Base-by-base conservation (phyloP, 35 echinoderm and acorn worm species). In the Lytechinus pictus region DNA sequence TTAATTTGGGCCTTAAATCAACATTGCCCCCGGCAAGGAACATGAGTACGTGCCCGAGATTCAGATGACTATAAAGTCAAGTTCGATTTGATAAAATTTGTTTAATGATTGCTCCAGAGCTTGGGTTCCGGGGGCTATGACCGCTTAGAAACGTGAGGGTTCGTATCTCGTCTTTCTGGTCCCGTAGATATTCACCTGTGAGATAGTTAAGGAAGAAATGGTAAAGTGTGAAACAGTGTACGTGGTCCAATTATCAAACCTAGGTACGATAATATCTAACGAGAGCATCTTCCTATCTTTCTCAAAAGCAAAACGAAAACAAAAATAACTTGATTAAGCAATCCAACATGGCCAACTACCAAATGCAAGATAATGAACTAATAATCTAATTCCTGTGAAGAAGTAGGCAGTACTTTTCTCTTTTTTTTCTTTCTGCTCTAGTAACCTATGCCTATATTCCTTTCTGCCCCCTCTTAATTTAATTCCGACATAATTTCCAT, bases 81-180 rank as follows among this genome's bases (percentile, higher is more conserved):
- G 66, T 79, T 79, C 66, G 66, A 79, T 79, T 5, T 79, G 66
- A 79, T 24, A 79, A 79, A 79, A 79, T 58, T 5, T 79, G 66
- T 79, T 79, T 79, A 79, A 79, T 79, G 66, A 79, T 16, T 24
- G 66, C 66, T 79, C 66, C 66, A 79, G 66, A 79, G 66, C 66
- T 79, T 7, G 19, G 19, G 66, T 16, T 79, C n/a, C 66, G 66
- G 66, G 66, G 66, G 66, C 66, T 79, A 79, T 79, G 66, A 79
- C 66, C 66, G 66, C 16, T 24, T 16, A n/a, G 66, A 79, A 44
- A 79, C 66, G 66, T 79, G 66, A 79, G 66, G 66, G 66, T 79
- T 79, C 66, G 66, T 24, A 3, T 24, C 66, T 79, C 21, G 16
- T n/a, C 4, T 7, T 79, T 5, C 6, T 79, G 66, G 66, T 19